Conservation (phyloP, 2,797 vertebrate species). For the Spondyliosoma cantharus region DNA sequence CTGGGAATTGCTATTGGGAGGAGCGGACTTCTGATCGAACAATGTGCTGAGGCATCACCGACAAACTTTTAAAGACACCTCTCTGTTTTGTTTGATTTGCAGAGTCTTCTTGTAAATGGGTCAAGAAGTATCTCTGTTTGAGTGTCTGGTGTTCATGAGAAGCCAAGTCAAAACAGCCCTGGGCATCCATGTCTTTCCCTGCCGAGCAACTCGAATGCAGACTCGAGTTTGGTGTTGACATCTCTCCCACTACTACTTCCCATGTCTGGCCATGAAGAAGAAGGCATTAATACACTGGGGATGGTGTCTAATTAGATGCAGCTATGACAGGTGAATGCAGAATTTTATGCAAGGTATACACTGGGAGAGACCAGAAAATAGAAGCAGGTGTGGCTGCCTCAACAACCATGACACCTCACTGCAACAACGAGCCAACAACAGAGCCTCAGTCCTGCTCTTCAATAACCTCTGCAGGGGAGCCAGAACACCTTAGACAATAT, state of each 20-base stretch:
- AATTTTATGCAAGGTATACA: conserved; percentile 38
- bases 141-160: neutral
- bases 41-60: neutral
- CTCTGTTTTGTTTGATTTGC: conserved; percentile 7
- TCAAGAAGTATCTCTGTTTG: neutral
- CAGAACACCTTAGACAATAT: conserved; percentile 2
- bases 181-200: conserved; percentile 4
- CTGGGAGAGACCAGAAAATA: conserved; percentile 36
- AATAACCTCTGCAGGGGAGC: conserved; percentile 27
- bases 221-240: conserved; percentile 33
- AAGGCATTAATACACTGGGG: conserved; percentile 47
- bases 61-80: neutral
- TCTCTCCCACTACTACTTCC: conserved; percentile 36
- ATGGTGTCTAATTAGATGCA: conserved; percentile 55
- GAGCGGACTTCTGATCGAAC: neutral
- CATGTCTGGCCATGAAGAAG: conserved; percentile 42
- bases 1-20: neutral
- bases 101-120: neutral
- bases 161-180: conserved; percentile 20
- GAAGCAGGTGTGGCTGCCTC: conserved; percentile 27
- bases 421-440: conserved; percentile 15
- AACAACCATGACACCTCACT: conserved; percentile 41
- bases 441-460: conserved; percentile 10
- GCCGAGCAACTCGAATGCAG: neutral
- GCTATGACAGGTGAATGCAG: conserved; percentile 58